Evolutionary conservation across 2,888 invertebrate species (phyloP), one percentile per base, ranked within the genome.

Genomic region (Cetonia aurata): DNA sequence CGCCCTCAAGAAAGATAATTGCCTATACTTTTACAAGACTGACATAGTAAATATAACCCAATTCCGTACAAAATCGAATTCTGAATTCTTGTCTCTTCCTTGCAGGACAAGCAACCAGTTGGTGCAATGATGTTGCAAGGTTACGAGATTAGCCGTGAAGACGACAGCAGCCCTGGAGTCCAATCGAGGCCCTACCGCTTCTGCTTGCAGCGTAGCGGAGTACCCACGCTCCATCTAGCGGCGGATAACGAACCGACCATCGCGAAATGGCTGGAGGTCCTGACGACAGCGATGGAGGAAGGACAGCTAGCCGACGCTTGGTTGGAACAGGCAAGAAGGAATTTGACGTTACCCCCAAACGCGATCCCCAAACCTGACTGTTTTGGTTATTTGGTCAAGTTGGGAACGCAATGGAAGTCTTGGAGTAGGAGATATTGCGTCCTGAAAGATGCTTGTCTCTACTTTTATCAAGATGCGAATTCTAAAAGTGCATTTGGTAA

Each of bases 341-440:
- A 94, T 83, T 90, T 96, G 80, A 91, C 92, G 73, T 86, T 95
- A 65, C 91, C 95, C n/a, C 93, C 95, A 0, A 90, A 90, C 62
- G 90, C 91, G 44, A 92, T 97, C 73, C 88, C 90, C 13, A 88
- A 93, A 71, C 94, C 96, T 0, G 97, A 98, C 82, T 98, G 97
- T 85, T 94, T 93, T 81, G 98, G 98, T n/a, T 94, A 94, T 84
- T 88, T 98, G 71, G 91, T 92, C 85, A 96, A 96, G 85, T 88
- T 96, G 74, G 92, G 93, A 62, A 93, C 91, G 71, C 92, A 93
- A 79, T 93, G 95, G 88, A 93, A 94, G 80, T 92, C 94, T 17
- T 98, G 97, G 96, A 93, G 93, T 72, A 91, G 94, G 80, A 89
- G 96, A 66, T 98, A 96, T 86, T 97, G 96, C 86, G 94, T 98